Conservation (phyloP, 2,888 invertebrate genomes). For the Temnothorax ravouxi region DNA sequence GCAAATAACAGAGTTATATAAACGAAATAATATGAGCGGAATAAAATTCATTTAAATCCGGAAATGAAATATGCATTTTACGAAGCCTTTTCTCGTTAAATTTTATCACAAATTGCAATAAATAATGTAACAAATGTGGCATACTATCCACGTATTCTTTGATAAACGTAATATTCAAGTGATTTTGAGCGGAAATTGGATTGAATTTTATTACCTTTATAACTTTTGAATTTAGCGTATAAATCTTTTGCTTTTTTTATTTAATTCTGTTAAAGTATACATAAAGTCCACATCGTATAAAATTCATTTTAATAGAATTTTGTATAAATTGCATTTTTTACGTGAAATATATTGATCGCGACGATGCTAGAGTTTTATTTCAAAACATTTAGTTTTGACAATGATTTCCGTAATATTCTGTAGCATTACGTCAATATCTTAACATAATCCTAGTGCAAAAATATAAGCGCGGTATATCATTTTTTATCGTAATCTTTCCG, state of each 20-base stretch:
- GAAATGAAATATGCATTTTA: conserved; percentile 17
- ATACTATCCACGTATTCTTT: not conserved
- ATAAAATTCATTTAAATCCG: conserved; percentile 28
- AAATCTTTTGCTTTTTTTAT: not conserved
- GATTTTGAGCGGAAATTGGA: not conserved
- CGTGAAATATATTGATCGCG: not conserved
- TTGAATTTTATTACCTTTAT: not conserved
- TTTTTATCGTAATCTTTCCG: not conserved
- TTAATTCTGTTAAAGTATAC: not conserved
- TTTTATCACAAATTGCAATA: not conserved
- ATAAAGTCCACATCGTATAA: not conserved
- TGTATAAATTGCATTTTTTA: not conserved
- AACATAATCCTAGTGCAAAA: not conserved
- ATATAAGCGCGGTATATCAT: not conserved
- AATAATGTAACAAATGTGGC: not conserved
- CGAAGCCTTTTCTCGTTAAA: conserved; percentile 12
- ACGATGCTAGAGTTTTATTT: not conserved
- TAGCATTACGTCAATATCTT: not conserved
- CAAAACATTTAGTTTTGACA: not conserved
- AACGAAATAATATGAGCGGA: conserved; percentile 28
- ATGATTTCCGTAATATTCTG: not conserved
- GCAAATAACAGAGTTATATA: conserved; percentile 1
- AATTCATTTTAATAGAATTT: conserved; percentile 2
- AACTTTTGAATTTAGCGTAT: not conserved
- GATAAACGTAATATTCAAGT: not conserved